Evolutionary conservation across 2,797 vertebrate species (phyloP).

Genomic region (Podargus strigoides): DNA sequence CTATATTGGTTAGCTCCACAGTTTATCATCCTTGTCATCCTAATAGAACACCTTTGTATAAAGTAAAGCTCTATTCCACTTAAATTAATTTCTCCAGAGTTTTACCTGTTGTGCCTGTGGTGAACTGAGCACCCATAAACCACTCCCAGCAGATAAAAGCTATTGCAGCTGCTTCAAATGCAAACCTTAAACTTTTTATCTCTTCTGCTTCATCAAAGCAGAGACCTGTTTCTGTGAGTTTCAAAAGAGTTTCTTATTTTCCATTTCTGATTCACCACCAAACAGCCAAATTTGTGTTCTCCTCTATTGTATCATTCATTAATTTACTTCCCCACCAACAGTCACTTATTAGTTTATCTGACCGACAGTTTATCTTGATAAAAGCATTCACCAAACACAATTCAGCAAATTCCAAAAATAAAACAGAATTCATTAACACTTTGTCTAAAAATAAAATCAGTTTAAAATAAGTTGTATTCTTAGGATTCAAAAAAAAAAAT

Average conservation of each 20-base stretch:
- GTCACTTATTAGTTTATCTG: neutral
- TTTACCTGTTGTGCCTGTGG: neutral
- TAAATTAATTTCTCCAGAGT: neutral
- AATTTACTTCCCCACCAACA: neutral
- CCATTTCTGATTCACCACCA: neutral
- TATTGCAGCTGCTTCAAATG: neutral
- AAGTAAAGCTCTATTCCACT: neutral
- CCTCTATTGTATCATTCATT: neutral
- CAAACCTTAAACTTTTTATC: neutral
- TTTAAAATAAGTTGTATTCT: neutral
- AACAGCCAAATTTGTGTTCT: neutral
- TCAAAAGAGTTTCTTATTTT: neutral
- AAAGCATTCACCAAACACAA: neutral
- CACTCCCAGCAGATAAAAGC: neutral
- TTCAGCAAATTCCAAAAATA: neutral
- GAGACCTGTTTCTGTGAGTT: neutral
- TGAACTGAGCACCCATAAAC: neutral
- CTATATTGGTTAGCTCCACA: neutral
- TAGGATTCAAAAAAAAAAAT: neutral
- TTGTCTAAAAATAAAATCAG: neutral
- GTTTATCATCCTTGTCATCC: neutral
- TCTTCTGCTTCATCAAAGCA: neutral
- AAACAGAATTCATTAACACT: neutral
- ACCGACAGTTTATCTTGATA: neutral
- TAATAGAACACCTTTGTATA: neutral